These are phyloP conservation scores for Emys orbicularis DNA, from an alignment of 2,797 vertebrate genomes.

Conservation along the genomic window DNA sequence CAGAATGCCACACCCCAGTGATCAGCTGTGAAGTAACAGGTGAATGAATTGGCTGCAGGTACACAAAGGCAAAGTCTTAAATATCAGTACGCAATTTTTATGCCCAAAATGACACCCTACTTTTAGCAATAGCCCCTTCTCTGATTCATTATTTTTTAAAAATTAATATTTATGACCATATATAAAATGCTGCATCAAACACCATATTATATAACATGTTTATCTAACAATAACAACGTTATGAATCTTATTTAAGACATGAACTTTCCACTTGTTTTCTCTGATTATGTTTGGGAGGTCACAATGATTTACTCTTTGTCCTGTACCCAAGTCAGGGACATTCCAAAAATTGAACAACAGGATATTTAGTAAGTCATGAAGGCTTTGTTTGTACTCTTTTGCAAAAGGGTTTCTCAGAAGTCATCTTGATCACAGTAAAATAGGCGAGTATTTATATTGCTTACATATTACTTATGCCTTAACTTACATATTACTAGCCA, in stretches of 20 bases:
- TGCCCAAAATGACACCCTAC: too few species aligned
- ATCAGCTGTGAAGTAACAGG: not conserved
- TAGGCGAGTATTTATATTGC: not conserved
- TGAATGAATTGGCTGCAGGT: not conserved
- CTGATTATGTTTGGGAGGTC: too few species aligned
- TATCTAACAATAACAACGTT: too few species aligned
- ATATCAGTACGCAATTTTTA: not conserved
- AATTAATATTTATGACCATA: too few species aligned
- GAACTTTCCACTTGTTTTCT: too few species aligned
- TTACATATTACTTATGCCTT: not conserved
- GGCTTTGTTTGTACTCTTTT: not conserved
- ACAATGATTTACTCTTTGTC: too few species aligned
- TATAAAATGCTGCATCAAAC: too few species aligned
- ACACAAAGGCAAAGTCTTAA: not conserved
- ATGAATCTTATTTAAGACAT: too few species aligned
- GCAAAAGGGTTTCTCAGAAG: not conserved
- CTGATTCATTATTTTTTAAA: too few species aligned
- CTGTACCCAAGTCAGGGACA: not conserved
- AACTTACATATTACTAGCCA: too few species aligned
- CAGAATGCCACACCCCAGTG: not conserved
- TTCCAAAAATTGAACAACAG: not conserved
- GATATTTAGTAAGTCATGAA: not conserved
- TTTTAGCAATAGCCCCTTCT: too few species aligned
- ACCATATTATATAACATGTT: too few species aligned
- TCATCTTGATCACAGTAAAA: not conserved